A percentile compares a stretch with the other conserved stretches of the same genome.
These are phyloP conservation scores for Corvus hawaiiensis DNA, from an alignment of 2,113 vertebrate genomes.

Conservation along the genomic window DNA sequence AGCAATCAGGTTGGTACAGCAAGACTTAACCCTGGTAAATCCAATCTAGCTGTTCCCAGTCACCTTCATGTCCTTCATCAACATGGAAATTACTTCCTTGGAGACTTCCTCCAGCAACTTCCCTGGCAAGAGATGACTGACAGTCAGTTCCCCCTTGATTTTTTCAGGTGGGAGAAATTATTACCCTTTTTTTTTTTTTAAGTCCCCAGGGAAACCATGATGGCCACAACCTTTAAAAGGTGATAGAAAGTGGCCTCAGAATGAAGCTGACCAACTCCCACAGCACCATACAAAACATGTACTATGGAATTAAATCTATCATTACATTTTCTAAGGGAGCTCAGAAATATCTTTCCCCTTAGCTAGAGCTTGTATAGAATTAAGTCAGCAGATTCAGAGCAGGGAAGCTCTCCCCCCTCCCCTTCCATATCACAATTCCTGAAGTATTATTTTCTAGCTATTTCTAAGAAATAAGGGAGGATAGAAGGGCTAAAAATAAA, in stretches of 20 bases:
- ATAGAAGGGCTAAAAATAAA: conserved; percentile 2
- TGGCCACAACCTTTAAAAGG: background rate
- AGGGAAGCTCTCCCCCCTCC: background rate
- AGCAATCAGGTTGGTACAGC: background rate
- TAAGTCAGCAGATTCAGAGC: background rate
- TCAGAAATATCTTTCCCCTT: background rate
- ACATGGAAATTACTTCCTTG: background rate
- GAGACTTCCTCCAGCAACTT: background rate
- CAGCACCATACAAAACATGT: background rate
- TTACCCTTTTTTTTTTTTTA: background rate
- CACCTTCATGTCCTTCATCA: background rate
- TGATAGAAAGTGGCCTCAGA: background rate
- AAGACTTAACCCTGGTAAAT: background rate
- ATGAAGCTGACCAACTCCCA: background rate
- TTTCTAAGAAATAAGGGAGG: background rate
- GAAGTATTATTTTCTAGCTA: background rate
- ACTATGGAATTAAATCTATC: background rate
- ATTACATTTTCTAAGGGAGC: conserved; percentile 7
- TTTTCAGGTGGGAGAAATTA: background rate
- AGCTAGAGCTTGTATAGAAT: background rate
- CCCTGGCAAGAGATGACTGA: background rate
- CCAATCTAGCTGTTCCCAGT: background rate
- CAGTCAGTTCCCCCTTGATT: background rate
- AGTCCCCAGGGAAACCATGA: accelerated
- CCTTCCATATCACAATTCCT: background rate